Evolutionary conservation across 1,140 invertebrate genomes (phyloP), one percentile per base, ranked within the genome.

Genomic region (Mercenaria mercenaria): DNA sequence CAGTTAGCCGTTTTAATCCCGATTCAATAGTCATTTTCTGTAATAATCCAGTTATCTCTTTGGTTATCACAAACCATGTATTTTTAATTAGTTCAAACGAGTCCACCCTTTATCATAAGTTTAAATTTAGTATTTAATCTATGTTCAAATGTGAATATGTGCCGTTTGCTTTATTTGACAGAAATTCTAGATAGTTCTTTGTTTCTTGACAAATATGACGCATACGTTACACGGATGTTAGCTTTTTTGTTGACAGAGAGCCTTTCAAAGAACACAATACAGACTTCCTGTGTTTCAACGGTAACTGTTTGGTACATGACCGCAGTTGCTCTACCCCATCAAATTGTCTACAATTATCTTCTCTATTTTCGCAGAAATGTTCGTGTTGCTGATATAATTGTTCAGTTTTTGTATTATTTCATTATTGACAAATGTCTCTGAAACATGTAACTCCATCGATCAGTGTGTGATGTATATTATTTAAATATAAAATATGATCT

Each of bases 351-450:
- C 4, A 72, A 72, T 72, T 72, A 72, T 15, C 8, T 37, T 72
- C 67, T 72, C 67, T 18, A 72, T 37, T 72, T 72, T 72, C 67
- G 4, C 37, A 41, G 18, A 72, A 37, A 8, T 20, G 29, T 6
- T 72, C 34, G 15, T 72, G 34, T 72, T 39, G 15, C 23, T 72
- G 37, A 37, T 26, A 39, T 72, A 72, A 72, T 72, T 72, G 67
- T 26, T 41, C 59, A 64, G 52, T 64, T 64, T 64, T 64, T 64
- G 59, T 64, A 64, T 64, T 29, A 29, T 64, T 29, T 64, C 59
- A 26, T 29, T 64, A 64, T 64, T 64, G 59, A 64, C 26, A 2
- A 26, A 64, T 0, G n/a, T 64, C 59, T 29, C 59, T 11, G 52
- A 23, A 56, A 56, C 43, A 47, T 47, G 43, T 18, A 10, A 47